These are phyloP conservation scores for Myotis planiceps DNA, from an alignment of 2,797 vertebrate genomes.

Conservation along the genomic window DNA sequence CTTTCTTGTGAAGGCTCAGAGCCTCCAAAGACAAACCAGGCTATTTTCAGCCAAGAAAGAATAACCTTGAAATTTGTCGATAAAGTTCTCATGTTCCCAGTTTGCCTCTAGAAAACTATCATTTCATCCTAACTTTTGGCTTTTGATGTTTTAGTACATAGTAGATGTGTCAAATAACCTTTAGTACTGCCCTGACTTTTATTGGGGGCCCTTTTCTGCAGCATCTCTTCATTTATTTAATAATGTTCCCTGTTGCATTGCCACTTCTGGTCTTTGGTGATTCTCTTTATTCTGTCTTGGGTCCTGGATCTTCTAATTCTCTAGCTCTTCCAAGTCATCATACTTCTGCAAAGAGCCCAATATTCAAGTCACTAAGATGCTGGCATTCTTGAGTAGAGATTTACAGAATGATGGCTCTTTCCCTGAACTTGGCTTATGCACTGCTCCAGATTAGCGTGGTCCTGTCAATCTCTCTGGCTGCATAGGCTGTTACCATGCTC, in stretches of 20 bases:
- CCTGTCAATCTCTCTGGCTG: neutral
- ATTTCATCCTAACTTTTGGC: conserved; percentile 56
- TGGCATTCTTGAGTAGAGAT: neutral
- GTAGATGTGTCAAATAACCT: conserved; percentile 58
- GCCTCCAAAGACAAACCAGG: conserved; percentile 6
- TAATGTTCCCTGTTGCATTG: conserved; percentile 41
- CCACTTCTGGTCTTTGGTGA: conserved; percentile 56
- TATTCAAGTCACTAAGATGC: neutral
- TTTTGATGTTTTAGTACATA: conserved; percentile 66
- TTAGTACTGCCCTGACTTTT: conserved; percentile 71
- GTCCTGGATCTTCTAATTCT: neutral
- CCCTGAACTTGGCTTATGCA: neutral
- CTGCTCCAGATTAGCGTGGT: neutral
- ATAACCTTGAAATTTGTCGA: conserved; percentile 69
- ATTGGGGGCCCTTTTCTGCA: conserved; percentile 52
- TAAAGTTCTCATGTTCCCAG: conserved; percentile 59
- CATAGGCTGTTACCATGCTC: neutral
- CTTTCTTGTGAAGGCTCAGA: conserved; percentile 28
- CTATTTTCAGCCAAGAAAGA: conserved; percentile 62
- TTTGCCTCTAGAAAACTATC: conserved; percentile 61
- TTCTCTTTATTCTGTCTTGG: neutral
- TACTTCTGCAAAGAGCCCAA: neutral
- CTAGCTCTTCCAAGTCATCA: neutral
- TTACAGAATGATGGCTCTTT: neutral
- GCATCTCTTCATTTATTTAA: conserved; percentile 67